These are phyloP conservation scores for Amphiprion clarkii DNA, from an alignment of 2,797 vertebrate species.

Conservation along the genomic window DNA sequence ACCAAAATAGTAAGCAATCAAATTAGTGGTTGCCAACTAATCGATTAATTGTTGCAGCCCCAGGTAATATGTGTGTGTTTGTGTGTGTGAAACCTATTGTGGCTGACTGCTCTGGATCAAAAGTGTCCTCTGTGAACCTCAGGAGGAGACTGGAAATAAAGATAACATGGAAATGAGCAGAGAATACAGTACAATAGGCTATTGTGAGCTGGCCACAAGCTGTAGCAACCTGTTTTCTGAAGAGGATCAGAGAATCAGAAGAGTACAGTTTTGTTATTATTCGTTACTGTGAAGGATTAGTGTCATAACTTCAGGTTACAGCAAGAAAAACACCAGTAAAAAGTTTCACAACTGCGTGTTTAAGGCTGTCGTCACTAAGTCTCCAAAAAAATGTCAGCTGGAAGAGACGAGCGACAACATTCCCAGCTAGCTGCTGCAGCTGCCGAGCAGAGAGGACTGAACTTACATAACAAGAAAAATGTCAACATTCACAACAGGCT, in stretches of 20 bases:
- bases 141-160: slow-evolving; percentile 90
- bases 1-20: no score
- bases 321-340: not conserved
- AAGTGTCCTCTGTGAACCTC: slow-evolving; percentile 98
- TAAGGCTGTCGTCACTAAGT: not conserved
- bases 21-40: no score
- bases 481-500: slow-evolving; percentile 70
- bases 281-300: not conserved
- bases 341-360: not conserved
- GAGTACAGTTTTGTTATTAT: not conserved
- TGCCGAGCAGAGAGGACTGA: slow-evolving; percentile 2
- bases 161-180: slow-evolving; percentile 42
- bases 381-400: not conserved
- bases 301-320: not conserved
- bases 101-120: slow-evolving; percentile 96
- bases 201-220: not conserved
- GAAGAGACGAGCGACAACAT: not conserved
- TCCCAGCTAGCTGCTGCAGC: slow-evolving; percentile 1
- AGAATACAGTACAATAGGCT: not conserved
- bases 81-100: slow-evolving; percentile 91
- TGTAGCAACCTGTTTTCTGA: not conserved
- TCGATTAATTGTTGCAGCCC: no score
- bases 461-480: slow-evolving; percentile 58
- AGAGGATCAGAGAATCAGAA: not conserved
- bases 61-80: not conserved